phyloP scores from a whole-genome alignment of 2,113 vertebrate genomes.

The Loxodonta africana region DNA sequence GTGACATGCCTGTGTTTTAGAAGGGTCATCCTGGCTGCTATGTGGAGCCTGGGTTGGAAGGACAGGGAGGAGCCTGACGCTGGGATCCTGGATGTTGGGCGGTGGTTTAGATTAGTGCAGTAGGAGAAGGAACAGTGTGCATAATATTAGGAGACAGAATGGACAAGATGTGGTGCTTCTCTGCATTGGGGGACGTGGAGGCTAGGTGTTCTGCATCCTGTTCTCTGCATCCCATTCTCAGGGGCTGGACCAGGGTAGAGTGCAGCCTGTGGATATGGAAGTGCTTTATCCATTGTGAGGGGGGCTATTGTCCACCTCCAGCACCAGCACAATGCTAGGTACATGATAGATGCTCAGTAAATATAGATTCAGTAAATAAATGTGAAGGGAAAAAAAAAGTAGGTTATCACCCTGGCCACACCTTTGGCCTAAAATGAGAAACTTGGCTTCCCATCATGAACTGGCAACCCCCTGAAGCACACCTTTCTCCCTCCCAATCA shows the following conservation, averaged over 20 bases:
- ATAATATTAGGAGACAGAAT: not conserved
- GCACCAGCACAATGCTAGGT: not conserved
- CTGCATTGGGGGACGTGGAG: not conserved
- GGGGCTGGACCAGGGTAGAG: not conserved
- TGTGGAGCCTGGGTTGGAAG: not conserved
- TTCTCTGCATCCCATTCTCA: not conserved
- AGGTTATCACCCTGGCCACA: not conserved
- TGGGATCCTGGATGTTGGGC: not conserved
- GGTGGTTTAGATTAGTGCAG: not conserved
- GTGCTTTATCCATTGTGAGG: not conserved
- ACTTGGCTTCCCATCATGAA: not conserved
- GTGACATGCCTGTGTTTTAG: not conserved
- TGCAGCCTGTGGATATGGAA: not conserved
- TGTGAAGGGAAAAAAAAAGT: conserved; percentile 27
- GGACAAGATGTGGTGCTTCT: not conserved
- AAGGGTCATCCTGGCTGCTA: not conserved
- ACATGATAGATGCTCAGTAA: not conserved
- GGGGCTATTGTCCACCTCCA: not conserved
- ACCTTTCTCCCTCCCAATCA: not conserved
- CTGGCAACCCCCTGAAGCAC: not conserved
- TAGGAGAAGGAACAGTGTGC: not conserved
- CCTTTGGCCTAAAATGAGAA: not conserved
- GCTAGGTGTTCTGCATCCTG: not conserved
- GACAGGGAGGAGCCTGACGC: not conserved
- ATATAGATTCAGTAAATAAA: not conserved